phyloP scores from a whole-genome alignment of 2,113 vertebrate genomes.

The Carettochelys insculpta region DNA sequence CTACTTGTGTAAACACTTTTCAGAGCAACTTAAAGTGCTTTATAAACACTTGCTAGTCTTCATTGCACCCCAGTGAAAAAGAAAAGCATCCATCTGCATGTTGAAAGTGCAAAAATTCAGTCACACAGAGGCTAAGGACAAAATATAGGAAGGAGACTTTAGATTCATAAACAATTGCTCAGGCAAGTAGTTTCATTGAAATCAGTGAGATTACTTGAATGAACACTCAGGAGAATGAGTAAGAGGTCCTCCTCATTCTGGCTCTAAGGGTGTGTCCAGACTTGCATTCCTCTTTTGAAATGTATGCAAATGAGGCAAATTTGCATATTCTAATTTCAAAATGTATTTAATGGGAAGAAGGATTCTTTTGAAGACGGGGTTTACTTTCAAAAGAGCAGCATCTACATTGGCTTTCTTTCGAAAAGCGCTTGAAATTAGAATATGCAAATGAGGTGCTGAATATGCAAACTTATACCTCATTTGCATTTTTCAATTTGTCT shows the following conservation, averaged over 20 bases:
- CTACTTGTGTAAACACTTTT: neutral
- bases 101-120: neutral
- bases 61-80: neutral
- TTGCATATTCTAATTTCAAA: too few species aligned
- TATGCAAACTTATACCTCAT: too few species aligned
- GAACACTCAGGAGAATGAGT: neutral
- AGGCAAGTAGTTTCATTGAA: neutral
- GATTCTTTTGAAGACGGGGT: too few species aligned
- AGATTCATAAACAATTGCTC: neutral
- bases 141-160: neutral
- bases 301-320: too few species aligned
- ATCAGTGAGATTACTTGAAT: neutral
- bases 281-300: too few species aligned
- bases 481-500: too few species aligned
- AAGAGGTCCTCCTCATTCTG: neutral
- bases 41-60: rapidly evolving
- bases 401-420: too few species aligned
- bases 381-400: too few species aligned
- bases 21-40: neutral
- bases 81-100: neutral
- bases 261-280: too few species aligned
- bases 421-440: too few species aligned
- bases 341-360: too few species aligned
- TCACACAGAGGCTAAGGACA: rapidly evolving
- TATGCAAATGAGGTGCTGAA: too few species aligned